A percentile compares a stretch with the other conserved stretches of the same genome.
phyloP scores from a whole-genome alignment of 2,113 vertebrate species.

The Otus sunia region DNA sequence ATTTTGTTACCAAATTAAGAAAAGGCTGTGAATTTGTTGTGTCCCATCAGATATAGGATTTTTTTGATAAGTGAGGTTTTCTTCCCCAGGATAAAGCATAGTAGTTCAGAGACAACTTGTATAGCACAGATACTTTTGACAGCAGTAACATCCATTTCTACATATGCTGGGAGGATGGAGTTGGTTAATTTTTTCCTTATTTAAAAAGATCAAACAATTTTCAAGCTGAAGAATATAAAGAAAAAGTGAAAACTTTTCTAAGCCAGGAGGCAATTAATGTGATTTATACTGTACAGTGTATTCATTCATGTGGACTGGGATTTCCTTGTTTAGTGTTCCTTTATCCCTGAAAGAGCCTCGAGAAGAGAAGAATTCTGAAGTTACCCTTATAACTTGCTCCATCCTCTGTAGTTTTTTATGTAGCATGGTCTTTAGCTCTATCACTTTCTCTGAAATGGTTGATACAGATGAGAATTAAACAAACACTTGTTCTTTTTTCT shows the following conservation, averaged over 20 bases:
- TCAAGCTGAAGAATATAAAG: neutral
- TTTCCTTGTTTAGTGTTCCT: neutral
- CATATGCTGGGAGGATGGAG: neutral
- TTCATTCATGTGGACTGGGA: neutral
- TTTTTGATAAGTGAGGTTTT: neutral
- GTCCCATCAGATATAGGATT: neutral
- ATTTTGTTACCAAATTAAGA: neutral
- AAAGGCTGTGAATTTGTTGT: neutral
- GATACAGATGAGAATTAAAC: neutral
- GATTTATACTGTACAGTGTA: neutral
- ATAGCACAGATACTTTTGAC: neutral
- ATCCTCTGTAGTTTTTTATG: neutral
- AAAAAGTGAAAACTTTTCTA: neutral
- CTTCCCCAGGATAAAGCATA: neutral
- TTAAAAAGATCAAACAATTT: neutral
- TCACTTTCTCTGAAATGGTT: neutral
- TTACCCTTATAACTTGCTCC: neutral
- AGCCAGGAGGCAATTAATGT: neutral
- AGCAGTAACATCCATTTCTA: neutral
- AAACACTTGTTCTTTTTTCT: neutral
- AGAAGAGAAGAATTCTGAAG: neutral
- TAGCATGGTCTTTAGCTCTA: neutral
- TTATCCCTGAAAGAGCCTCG: neutral
- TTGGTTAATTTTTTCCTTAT: neutral
- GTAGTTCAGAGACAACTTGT: neutral